A percentile compares a stretch with the other conserved stretches of the same genome.
phyloP scores from a whole-genome alignment of 2,888 invertebrate species.

The Brachynemurus nebulosus region DNA sequence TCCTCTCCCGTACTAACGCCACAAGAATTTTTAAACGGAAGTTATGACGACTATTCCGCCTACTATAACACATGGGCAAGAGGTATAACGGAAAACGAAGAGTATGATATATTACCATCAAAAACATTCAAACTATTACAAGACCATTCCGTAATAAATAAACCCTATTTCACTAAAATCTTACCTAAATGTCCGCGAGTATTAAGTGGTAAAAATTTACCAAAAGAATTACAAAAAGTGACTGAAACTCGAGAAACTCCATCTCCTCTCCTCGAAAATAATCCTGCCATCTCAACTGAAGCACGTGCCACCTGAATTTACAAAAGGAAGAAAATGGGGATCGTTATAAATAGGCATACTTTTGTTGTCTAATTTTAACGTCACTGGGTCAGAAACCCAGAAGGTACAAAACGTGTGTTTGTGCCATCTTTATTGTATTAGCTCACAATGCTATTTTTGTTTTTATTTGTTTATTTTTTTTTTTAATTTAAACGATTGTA shows the following conservation, averaged over 20 bases:
- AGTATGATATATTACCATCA: slow-evolving; percentile 39
- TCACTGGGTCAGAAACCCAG: slow-evolving; percentile 21
- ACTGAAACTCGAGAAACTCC: slow-evolving; percentile 19
- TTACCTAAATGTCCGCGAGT: slow-evolving; percentile 48
- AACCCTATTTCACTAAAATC: slow-evolving; percentile 31
- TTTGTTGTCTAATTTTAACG: slow-evolving; percentile 19
- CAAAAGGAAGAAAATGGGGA: slow-evolving; percentile 21
- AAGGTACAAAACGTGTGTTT: slow-evolving; percentile 22
- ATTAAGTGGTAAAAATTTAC: slow-evolving; percentile 38
- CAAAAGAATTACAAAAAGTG: slow-evolving; percentile 33
- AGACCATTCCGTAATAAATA: slow-evolving; percentile 31
- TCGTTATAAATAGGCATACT: slow-evolving; percentile 14
- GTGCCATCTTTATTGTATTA: slow-evolving; percentile 5
- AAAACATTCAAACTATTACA: slow-evolving; percentile 41
- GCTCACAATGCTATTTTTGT: slow-evolving; percentile 6
- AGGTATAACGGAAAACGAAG: slow-evolving; percentile 22
- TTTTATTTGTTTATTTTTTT: slow-evolving; percentile 5
- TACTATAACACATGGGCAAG: slow-evolving; percentile 42
- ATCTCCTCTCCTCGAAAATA: slow-evolving; percentile 20
- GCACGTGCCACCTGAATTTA: slow-evolving; percentile 24
- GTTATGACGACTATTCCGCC: slow-evolving; percentile 36
- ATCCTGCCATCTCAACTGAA: slow-evolving; percentile 20
- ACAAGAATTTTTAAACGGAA: slow-evolving; percentile 32
- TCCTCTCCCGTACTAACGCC: slow-evolving; percentile 36
- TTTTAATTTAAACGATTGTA: slow-evolving; percentile 5